Base-by-base conservation (phyloP, 2,888 invertebrate species). In the Dolomedes plantarius region DNA sequence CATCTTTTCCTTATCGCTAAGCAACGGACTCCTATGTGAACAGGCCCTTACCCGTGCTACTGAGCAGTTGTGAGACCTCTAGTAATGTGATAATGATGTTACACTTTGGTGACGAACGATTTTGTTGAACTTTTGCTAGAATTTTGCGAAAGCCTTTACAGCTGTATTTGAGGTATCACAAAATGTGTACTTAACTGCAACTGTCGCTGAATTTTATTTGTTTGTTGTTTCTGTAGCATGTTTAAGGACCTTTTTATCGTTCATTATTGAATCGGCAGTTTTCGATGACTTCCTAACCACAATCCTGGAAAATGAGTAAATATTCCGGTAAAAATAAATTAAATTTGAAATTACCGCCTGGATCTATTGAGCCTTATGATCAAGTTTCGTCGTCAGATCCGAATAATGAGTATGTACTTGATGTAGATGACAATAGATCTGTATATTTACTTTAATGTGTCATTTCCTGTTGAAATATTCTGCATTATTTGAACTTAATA, bases 301-400 rank as follows among this genome's bases (percentile, higher is more conserved):
- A n/a, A 11, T 31, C 6, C 9, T 19, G 19, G 16, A 75, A 29
- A 29, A 88, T 88, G 88, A 88, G 79, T 78, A 88, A 85, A 74
- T 83, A 86, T 65, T 62, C 76, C 31, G 88, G 80, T 13, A 89
- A 89, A 79, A 89, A 89, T 46, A 89, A 89, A 68, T 68, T 89
- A 9, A 89, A 89, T 31, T 39, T 89, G 28, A 89, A 88, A 73
- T 83, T 89, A 56, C 89, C 89, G n/a, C 96, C 97, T 90, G 96
- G 96, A 91, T 95, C 96, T 89, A 95, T 96, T 89, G 96, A 96
- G 92, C 94, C 94, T 77, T 94, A 93, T 86, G 93, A 93, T 79
- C 86, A 82, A 36, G 27, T 85, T 65, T 27, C 81, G 9, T 39
- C 50, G 36, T 31, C 64, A 39, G 88, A 87, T 71, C 69, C 83